Conservation (phyloP, 2,888 invertebrate genomes). For the Sarcophaga carnaria region DNA sequence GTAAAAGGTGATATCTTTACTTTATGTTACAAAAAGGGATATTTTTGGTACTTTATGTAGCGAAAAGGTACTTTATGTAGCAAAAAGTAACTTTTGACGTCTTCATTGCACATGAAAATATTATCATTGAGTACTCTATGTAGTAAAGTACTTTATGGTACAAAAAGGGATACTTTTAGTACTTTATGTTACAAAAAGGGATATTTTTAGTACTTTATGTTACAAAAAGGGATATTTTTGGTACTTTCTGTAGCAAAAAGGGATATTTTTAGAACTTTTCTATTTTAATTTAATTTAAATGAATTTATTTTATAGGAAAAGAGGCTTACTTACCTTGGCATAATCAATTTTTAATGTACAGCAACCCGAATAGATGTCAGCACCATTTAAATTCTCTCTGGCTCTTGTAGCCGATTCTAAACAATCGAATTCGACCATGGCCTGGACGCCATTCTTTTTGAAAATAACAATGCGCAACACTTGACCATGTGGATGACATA, state of each 20-base stretch:
- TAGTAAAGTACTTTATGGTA: no score
- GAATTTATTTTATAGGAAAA: background rate
- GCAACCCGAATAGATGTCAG: constrained; percentile 99
- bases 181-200: no score
- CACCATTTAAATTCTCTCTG: constrained; percentile 97
- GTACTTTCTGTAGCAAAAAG: no score
- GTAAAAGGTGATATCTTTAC: background rate
- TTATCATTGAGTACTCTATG: no score
- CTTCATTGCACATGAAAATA: no score
- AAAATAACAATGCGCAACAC: constrained; percentile 99
- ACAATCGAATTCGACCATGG: constrained; percentile 99
- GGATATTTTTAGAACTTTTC: no score
- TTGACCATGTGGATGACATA: constrained; percentile 96
- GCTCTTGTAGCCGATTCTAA: constrained; percentile 96
- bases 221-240: no score
- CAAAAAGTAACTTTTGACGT: no score
- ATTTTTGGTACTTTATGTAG: no score
- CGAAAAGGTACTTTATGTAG: no score
- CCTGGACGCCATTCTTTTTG: constrained; percentile 99
- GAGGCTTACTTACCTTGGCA: constrained; percentile 90
- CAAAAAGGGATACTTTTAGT: background rate
- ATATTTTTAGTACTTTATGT: no score
- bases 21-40: no score
- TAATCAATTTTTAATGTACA: constrained; percentile 99
- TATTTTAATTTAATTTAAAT: background rate